A percentile compares a stretch with the other conserved stretches of the same genome.
These are phyloP conservation scores for Galaxea fascicularis DNA, from an alignment of 92 coral and sea anemone species.

Conservation along the genomic window DNA sequence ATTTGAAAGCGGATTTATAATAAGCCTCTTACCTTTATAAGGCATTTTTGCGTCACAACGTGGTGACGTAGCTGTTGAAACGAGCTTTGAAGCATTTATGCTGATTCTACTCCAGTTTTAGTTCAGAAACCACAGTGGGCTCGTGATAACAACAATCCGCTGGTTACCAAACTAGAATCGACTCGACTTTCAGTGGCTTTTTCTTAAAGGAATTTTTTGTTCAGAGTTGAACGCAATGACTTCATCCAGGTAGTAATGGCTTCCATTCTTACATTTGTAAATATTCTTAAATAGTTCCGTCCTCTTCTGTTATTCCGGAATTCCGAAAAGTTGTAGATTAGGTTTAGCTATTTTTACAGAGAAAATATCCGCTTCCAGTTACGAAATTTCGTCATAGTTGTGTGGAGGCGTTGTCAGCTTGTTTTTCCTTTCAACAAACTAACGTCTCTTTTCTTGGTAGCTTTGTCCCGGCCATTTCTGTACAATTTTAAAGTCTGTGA, in stretches of 20 bases:
- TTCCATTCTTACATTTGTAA: not conserved
- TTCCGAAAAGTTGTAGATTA: conserved; percentile 35
- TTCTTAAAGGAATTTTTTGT: not conserved
- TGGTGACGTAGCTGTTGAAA: conserved; percentile 25
- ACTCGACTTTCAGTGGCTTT: no score
- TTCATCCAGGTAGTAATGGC: conserved; percentile 4
- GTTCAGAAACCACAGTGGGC: not conserved
- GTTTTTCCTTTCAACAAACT: not conserved
- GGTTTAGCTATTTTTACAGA: not conserved
- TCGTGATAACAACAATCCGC: not conserved
- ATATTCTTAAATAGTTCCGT: conserved; percentile 24
- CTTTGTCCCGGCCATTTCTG: not conserved
- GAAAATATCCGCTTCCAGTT: not conserved
- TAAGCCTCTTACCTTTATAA: conserved; percentile 38
- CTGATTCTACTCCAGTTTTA: not conserved
- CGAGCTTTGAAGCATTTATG: conserved; percentile 19
- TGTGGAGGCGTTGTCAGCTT: conserved; percentile 7
- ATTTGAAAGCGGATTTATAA: conserved; percentile 20
- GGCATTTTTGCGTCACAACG: conserved; percentile 17
- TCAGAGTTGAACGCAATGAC: not conserved
- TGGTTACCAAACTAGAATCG: not conserved
- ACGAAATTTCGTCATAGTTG: conserved; percentile 22
- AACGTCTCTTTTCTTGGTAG: not conserved
- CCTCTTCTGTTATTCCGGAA: conserved; percentile 38
- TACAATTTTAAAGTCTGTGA: not conserved